Evolutionary conservation across 1,140 invertebrate genomes (phyloP), one percentile per base, ranked within the genome.

Genomic region (Oppia nitens): DNA sequence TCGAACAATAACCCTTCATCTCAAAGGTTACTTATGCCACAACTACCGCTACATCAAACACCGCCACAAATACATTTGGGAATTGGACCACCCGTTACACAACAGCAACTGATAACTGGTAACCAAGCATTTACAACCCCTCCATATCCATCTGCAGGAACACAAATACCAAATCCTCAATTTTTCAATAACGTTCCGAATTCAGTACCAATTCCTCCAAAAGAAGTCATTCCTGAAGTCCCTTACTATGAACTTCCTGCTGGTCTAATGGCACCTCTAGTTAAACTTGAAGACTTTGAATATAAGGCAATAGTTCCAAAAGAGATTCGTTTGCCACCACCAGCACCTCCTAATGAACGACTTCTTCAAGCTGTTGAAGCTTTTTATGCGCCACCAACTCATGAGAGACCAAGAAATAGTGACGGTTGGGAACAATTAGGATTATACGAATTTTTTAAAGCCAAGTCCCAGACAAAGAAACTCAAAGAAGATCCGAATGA

Each of bases 391-490:
- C 81, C 84, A 28, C 90, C 92, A 12, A 85, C 85, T 62, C 91
- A 96, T 69, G 91, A 96, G 65, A 79, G 87, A 60, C 91, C 92
- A 0, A 75, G 91, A 67, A 92, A 97, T 72, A 92, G 87, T 74
- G 92, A 97, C 70, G 93, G 94, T 47, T 97, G 93, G 93, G 93
- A 97, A 70, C 92, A 94, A 72, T 74, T 96, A 66, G 91, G 89
- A 59, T 75, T 98, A 23, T 96, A 95, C 72, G 93, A 97, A 75
- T 98, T 94, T 73, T 97, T 90, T 72, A 91, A 90, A 75, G 87
- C 90, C 0, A 98, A 97, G 73, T 88, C 90, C 73, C 76, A 80
- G 50, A 88, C 90, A 0, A 80, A 83, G 60, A 90, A 89, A 68
- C 79, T 84, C 64, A 93, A 91, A 72, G 87, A 93, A 67, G 84